phyloP scores from a whole-genome alignment of 2,797 vertebrate genomes.

The Ambastaia sidthimunki region DNA sequence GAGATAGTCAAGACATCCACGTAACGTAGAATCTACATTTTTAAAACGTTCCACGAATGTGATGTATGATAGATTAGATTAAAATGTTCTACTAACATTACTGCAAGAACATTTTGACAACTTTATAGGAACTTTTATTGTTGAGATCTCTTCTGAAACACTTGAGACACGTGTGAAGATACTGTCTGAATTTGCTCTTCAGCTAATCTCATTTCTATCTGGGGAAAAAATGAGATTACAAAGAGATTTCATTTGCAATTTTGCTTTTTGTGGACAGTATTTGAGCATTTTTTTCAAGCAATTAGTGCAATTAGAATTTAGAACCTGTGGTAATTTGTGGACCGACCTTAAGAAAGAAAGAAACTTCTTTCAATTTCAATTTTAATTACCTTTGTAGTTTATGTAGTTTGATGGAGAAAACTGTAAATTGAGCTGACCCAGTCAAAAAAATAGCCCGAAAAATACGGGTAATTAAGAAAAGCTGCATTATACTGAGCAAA shows the following conservation, averaged over 20 bases:
- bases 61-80: too few species aligned
- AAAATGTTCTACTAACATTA: too few species aligned
- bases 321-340: neutral
- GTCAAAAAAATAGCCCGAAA: conserved; percentile 37
- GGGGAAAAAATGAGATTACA: too few species aligned
- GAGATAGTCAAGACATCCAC: conserved; percentile 20
- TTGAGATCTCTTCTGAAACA: too few species aligned
- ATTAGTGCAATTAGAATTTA: neutral
- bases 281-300: neutral
- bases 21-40: conserved; percentile 3
- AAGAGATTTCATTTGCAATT: neutral
- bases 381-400: conserved; percentile 14
- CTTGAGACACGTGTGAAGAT: too few species aligned
- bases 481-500: conserved; percentile 38
- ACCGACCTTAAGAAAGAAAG: neutral
- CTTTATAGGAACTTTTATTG: too few species aligned
- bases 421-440: neutral
- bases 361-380: neutral
- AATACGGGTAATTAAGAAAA: conserved; percentile 51
- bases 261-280: neutral
- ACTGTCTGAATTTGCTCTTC: too few species aligned
- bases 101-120: too few species aligned
- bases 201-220: too few species aligned
- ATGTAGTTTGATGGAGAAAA: conserved; percentile 4
- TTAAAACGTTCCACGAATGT: too few species aligned